Evolutionary conservation across 2,888 invertebrate species (phyloP).

Genomic region (Chaitophorus viminalis): DNA sequence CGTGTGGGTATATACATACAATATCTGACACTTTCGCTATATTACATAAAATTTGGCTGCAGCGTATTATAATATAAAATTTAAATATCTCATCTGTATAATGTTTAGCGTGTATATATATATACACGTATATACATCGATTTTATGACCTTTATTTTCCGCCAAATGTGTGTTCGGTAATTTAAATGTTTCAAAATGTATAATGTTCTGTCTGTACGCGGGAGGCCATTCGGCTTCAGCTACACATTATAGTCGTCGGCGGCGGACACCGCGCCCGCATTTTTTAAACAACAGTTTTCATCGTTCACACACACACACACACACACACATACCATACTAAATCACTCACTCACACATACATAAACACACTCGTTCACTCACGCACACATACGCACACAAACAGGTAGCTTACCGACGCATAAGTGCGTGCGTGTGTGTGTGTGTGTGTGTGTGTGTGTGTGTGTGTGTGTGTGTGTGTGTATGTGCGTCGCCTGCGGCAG

Average conservation of each 20-base stretch:
- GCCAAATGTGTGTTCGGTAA: not conserved
- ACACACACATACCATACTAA: too few relatives aligned
- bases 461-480: not conserved
- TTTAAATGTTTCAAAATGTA: not conserved
- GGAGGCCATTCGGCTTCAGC: not conserved
- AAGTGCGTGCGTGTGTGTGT: not conserved
- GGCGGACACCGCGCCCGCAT: constrained; percentile 35
- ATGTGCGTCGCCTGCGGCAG: not conserved
- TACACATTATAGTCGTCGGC: too few relatives aligned
- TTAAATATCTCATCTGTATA: too few relatives aligned
- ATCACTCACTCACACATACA: not conserved
- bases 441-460: not conserved
- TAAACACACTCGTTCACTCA: not conserved
- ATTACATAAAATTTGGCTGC: too few relatives aligned
- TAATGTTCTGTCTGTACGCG: not conserved
- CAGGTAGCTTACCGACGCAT: not conserved
- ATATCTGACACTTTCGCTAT: too few relatives aligned
- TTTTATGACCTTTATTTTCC: not conserved
- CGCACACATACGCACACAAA: not conserved
- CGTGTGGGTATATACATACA: too few relatives aligned
- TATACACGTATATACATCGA: too few relatives aligned
- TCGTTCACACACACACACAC: not conserved
- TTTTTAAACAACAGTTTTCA: constrained; percentile 17
- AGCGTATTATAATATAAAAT: too few relatives aligned
- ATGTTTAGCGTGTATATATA: too few relatives aligned